phyloP scores from a whole-genome alignment of 1,140 invertebrate species.

The Pseudachorutes palmiensis region DNA sequence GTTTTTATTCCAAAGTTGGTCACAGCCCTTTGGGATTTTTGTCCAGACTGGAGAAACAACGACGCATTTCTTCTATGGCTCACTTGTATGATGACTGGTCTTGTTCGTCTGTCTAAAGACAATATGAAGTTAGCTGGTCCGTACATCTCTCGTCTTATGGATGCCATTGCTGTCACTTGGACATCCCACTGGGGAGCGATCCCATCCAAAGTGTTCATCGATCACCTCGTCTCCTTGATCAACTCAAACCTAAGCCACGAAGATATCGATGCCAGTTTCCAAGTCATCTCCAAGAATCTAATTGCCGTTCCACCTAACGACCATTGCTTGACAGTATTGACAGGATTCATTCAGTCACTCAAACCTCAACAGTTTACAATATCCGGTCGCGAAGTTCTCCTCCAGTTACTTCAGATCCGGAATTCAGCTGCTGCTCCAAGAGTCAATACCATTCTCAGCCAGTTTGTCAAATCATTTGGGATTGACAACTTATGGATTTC shows the following conservation, averaged over 20 bases:
- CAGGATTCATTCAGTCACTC: conserved; percentile 16
- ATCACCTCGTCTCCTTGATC: conserved; percentile 26
- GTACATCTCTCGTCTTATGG: conserved; percentile 22
- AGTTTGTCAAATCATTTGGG: conserved; percentile 32
- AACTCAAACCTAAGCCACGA: conserved; percentile 12
- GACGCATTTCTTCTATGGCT: conserved; percentile 32
- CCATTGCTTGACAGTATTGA: conserved; percentile 23
- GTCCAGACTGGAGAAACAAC: conserved; percentile 32
- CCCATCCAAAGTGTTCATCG: conserved; percentile 12
- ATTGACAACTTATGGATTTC: conserved; percentile 31
- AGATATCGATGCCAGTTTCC: conserved; percentile 24
- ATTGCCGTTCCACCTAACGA: conserved; percentile 36
- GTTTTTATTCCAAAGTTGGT: conserved; percentile 21
- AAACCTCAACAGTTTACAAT: conserved; percentile 10
- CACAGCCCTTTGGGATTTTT: conserved; percentile 29
- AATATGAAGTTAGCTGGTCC: background rate
- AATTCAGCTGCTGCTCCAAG: conserved; percentile 7
- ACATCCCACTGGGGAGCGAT: conserved; percentile 20
- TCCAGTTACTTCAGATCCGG: conserved; percentile 30
- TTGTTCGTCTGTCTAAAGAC: conserved; percentile 10
- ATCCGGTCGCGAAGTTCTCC: conserved; percentile 23
- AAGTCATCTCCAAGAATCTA: conserved; percentile 29
- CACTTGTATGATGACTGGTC: conserved; percentile 29
- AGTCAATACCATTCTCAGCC: conserved; percentile 19
- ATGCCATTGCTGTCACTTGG: conserved; percentile 24